Evolutionary conservation across 2,888 invertebrate genomes (phyloP).

Genomic region (Corythucha ciliata): DNA sequence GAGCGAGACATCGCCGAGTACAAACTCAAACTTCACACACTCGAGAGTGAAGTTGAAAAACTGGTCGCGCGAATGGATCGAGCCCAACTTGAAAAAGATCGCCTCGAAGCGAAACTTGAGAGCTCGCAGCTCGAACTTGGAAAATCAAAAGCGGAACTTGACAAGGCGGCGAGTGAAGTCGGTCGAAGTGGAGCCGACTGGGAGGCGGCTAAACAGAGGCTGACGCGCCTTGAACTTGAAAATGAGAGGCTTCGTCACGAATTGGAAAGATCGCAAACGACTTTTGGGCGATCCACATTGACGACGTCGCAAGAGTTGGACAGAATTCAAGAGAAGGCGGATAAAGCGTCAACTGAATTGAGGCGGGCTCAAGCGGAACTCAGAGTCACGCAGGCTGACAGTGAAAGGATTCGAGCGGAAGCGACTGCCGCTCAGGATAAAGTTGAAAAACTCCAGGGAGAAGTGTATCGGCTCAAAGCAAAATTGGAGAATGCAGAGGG

Average conservation of each 20-base stretch:
- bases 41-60: slow-evolving; percentile 87
- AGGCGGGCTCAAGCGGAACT: slow-evolving; percentile 82
- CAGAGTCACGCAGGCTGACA: slow-evolving; percentile 83
- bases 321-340: slow-evolving; percentile 72
- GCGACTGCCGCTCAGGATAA: slow-evolving; percentile 81
- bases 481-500: slow-evolving; percentile 90
- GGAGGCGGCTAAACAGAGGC: slow-evolving; percentile 73
- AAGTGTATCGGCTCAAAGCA: slow-evolving; percentile 87
- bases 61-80: slow-evolving; percentile 76
- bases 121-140: slow-evolving; percentile 88
- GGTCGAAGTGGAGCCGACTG: slow-evolving; percentile 83
- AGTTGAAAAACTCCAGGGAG: slow-evolving; percentile 87
- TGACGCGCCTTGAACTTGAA: slow-evolving; percentile 78
- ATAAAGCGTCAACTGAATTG: slow-evolving; percentile 73
- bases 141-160: slow-evolving; percentile 86
- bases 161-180: slow-evolving; percentile 81
- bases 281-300: slow-evolving; percentile 71
- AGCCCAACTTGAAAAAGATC: slow-evolving; percentile 81
- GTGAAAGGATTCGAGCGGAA: slow-evolving; percentile 74
- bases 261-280: slow-evolving; percentile 71
- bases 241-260: slow-evolving; percentile 82
- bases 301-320: slow-evolving; percentile 76
- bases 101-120: slow-evolving; percentile 81
- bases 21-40: slow-evolving; percentile 83
- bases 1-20: slow-evolving; percentile 90